Evolutionary conservation across 2,888 invertebrate species (phyloP), one percentile per base, ranked within the genome.

Genomic region (Lasioglossum vierecki): DNA sequence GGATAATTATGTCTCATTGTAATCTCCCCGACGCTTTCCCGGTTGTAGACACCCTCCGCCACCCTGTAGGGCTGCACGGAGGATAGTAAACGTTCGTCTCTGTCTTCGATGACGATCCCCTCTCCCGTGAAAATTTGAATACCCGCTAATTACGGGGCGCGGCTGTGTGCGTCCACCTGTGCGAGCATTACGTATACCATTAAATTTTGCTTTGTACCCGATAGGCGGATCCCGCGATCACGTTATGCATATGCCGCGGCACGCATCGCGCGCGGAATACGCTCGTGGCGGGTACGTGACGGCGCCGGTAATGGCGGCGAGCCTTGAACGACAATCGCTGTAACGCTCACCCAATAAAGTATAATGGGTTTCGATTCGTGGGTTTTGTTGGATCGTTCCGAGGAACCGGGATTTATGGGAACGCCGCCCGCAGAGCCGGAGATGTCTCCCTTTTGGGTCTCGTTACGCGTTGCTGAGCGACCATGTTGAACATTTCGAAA

Each of bases 1-100:
- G 73, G 76, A 73, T 89, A 88, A 90, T 89, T 90, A 90, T 83
- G 78, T 77, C 76, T 76, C 75, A 74, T 82, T 82, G 83, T 90
- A 88, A 90, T 88, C 87, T 84, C 76, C 60, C 66, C 46, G 75
- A 78, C 68, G 71, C 79, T 80, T 75, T 30, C 74, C 73, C 49
- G 49, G 41, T 44, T n/a, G 79, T 77, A 49, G 72, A 68, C 53
- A 49, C 68, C 49, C 57, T 57, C 63, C 44, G 49, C 46, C 53
- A 30, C 44, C 26, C 39, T 39, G 13, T 30, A 15, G 49, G 4
- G 30, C 15, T 30, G 63, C 1, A 2, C 41, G 0, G n/a, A 1
- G 13, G 4, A 22, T 70, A 18, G 18, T 35, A 26, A 71, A 83
- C 41, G 41, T n/a, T 81, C 57, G 26, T 30, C 66, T 13, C 26